These are phyloP conservation scores for Orthonychiurus folsomi DNA, from an alignment of 2,888 invertebrate species.

Conservation along the genomic window DNA sequence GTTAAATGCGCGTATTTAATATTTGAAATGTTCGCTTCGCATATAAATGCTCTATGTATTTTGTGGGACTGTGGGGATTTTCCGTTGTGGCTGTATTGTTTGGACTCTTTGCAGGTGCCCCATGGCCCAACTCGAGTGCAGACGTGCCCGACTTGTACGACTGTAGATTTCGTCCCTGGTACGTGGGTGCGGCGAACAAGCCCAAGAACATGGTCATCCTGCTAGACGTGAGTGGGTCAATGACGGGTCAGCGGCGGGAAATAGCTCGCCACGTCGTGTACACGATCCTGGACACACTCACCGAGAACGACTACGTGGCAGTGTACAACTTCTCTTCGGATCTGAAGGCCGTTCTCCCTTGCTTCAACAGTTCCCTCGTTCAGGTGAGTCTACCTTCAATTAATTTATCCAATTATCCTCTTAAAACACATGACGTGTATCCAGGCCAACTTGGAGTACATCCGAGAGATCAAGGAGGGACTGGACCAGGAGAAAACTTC, in stretches of 20 bases:
- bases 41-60: too few relatives aligned
- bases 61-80: too few relatives aligned
- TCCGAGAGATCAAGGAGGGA: slow-evolving; percentile 64
- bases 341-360: slow-evolving; percentile 66
- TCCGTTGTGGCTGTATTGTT: too few relatives aligned
- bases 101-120: too few relatives aligned
- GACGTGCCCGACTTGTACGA: slow-evolving; percentile 67
- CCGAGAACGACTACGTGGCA: slow-evolving; percentile 95
- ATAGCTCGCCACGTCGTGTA: slow-evolving; percentile 83
- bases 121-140: background rate
- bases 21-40: too few relatives aligned
- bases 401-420: background rate
- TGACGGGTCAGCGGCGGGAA: slow-evolving; percentile 59
- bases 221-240: slow-evolving; percentile 76
- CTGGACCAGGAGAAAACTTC: slow-evolving; percentile 59
- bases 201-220: slow-evolving; percentile 95
- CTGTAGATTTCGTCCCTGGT: slow-evolving; percentile 87
- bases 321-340: slow-evolving; percentile 70
- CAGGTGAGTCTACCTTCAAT: slow-evolving; percentile 47
- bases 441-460: slow-evolving; percentile 80
- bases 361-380: slow-evolving; percentile 75
- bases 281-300: slow-evolving; percentile 84
- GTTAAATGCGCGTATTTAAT: too few relatives aligned
- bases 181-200: slow-evolving; percentile 93
- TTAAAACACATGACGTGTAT: too few relatives aligned